Base-by-base conservation (phyloP, 37 sponge, comb jelly and placozoan genomes). In the Dysidea cf. avara region DNA sequence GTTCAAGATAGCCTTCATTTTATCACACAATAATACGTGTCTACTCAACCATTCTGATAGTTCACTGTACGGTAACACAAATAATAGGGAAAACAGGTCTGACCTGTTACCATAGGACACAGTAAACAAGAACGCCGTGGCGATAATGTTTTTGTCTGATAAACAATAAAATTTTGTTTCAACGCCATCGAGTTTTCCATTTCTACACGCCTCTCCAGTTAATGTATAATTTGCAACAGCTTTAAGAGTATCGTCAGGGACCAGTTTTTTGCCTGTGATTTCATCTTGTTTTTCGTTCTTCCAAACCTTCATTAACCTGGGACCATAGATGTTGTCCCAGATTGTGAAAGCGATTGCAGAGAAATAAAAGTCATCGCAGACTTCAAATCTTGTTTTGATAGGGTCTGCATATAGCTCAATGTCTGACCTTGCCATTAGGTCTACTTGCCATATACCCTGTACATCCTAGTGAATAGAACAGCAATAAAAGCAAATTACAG, bases 321-420 rank as follows among this genome's bases (percentile, higher is more conserved):
- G 93, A 5, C 93, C 93, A 25, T 85, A 73, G 36, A 92, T 88
- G 53, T 92, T 87, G 76, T 92, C 93, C 90, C 90, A 92, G 48
- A 83, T 77, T 4, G 78, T 76, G 28, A 92, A 71, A 16, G 81
- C 62, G n/a, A 83, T 34, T 14, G 89, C 39, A 13, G 78, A 70
- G 60, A 92, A 87, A 64, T 87, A 92, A 43, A 37, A 66, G 39
- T 65, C 32, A 39, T 34, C 28, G 2, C 21, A 7, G 17, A 76
- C 24, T 0, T 36, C 22, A 3, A 30, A 24, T 28, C 66, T 63
- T 29, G 65, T 38, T 33, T 38, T 64, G 9, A 17, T 20, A 9
- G 13, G 61, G 20, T 64, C 65, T n/a, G n/a, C n/a, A n/a, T n/a
- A n/a, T n/a, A n/a, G n/a, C n/a, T n/a, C n/a, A n/a, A n/a, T n/a